phyloP scores from a whole-genome alignment of 92 coral and sea anemone species.

The Virgularia gustaviana region DNA sequence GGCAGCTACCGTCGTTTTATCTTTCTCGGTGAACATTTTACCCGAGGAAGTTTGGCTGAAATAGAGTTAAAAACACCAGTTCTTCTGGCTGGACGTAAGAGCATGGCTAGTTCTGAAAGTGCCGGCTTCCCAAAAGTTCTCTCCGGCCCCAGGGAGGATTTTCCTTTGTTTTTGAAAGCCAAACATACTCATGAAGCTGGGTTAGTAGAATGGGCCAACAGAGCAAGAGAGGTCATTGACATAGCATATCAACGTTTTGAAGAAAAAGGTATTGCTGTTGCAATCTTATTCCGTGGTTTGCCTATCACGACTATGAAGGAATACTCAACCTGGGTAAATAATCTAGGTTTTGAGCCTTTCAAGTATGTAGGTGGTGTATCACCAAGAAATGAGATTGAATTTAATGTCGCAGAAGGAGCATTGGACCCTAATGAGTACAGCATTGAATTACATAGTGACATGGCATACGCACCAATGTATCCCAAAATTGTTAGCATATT shows the following conservation, averaged over 20 bases:
- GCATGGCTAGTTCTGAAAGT: conserved; percentile 43
- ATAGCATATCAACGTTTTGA: conserved; percentile 20
- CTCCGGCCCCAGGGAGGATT: conserved; percentile 36
- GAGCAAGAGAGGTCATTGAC: conserved; percentile 41
- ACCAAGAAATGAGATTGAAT: conserved; percentile 31
- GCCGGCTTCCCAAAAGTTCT: conserved; percentile 57
- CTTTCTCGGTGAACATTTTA: not conserved
- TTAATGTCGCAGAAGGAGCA: conserved; percentile 38
- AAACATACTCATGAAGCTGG: conserved; percentile 24
- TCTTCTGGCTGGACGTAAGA: conserved; percentile 46
- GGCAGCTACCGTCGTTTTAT: too few species aligned
- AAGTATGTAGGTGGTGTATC: conserved; percentile 46
- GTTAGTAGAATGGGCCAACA: conserved; percentile 48
- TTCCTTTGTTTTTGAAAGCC: conserved; percentile 42
- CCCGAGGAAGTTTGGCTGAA: not conserved
- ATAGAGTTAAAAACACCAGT: conserved; percentile 26
- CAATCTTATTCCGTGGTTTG: conserved; percentile 58
- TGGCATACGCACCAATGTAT: conserved; percentile 42
- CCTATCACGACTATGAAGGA: conserved; percentile 43
- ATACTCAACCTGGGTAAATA: conserved; percentile 40
- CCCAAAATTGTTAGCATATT: conserved; percentile 50
- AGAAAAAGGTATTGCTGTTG: conserved; percentile 22
- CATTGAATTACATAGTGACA: conserved; percentile 63
- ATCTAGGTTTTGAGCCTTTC: conserved; percentile 39
- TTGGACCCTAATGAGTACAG: conserved; percentile 32